These are phyloP conservation scores for Teleogryllus oceanicus DNA, from an alignment of 2,888 invertebrate genomes.

Conservation along the genomic window DNA sequence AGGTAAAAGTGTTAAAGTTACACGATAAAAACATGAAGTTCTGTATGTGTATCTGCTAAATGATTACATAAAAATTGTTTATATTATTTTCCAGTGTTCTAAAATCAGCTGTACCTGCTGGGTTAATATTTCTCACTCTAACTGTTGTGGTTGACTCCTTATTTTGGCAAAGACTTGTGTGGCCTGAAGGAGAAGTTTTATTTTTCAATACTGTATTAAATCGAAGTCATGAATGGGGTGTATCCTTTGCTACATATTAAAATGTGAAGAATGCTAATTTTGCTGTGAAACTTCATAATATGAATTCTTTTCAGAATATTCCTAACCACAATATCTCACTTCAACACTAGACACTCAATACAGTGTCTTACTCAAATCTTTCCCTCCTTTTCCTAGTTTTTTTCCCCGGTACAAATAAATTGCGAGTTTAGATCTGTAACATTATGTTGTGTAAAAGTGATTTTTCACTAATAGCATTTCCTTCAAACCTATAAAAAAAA, in stretches of 20 bases:
- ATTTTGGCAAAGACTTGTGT: constrained; percentile 85
- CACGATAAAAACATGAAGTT: constrained; percentile 5
- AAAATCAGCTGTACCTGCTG: constrained; percentile 69
- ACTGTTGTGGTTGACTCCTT: constrained; percentile 84
- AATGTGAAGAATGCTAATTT: not conserved
- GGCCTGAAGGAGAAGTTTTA: constrained; percentile 98
- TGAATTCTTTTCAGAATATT: not conserved
- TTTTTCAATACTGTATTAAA: constrained; percentile 94
- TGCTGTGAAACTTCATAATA: not conserved
- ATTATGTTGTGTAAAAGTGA: too few species aligned
- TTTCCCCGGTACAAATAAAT: too few species aligned
- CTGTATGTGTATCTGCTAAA: constrained; percentile 43
- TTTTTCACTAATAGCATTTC: too few species aligned
- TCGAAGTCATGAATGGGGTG: constrained; percentile 94
- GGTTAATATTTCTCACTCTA: constrained; percentile 61
- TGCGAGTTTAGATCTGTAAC: too few species aligned
- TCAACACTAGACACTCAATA: too few species aligned
- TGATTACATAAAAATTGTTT: too few species aligned
- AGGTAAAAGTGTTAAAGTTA: constrained; percentile 53
- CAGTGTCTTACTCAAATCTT: too few species aligned
- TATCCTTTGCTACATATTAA: constrained; percentile 63
- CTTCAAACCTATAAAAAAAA: too few species aligned
- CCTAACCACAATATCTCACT: not conserved
- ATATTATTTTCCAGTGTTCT: constrained; percentile 56
- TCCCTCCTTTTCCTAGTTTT: too few species aligned